Evolutionary conservation across 2,113 vertebrate species (phyloP).

Genomic region (Corvus cornix): DNA sequence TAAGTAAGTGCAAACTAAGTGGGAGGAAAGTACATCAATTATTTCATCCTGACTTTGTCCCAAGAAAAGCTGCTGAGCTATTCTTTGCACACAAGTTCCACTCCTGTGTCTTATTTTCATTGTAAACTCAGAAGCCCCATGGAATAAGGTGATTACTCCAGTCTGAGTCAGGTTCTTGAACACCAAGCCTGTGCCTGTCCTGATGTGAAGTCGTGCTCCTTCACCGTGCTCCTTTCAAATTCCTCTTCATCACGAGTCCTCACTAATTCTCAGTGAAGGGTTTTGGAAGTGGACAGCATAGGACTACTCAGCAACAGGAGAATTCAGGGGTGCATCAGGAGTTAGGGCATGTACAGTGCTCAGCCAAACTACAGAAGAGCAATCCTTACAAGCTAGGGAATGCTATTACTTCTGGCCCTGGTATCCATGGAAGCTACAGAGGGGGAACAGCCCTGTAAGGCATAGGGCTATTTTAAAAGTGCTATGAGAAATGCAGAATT

Average conservation of each 20-base stretch:
- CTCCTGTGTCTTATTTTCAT: not conserved
- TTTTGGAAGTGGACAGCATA: accelerated
- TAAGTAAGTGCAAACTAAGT: not conserved
- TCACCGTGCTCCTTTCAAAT: not conserved
- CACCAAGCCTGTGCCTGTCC: not conserved
- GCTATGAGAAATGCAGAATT: not conserved
- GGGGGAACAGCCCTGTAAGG: accelerated
- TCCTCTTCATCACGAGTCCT: accelerated
- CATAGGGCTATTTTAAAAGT: not conserved
- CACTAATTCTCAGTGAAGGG: not conserved
- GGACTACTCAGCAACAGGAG: not conserved
- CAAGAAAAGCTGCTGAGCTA: not conserved
- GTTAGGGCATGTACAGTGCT: accelerated
- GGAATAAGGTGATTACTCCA: accelerated
- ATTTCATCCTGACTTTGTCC: not conserved
- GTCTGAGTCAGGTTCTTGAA: not conserved
- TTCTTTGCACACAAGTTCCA: not conserved
- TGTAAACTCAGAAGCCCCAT: not conserved
- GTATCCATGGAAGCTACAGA: not conserved
- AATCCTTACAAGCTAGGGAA: not conserved
- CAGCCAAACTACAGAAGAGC: not conserved
- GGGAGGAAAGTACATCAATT: not conserved
- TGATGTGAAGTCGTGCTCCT: not conserved
- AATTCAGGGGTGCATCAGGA: not conserved
- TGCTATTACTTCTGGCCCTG: not conserved